phyloP scores from a whole-genome alignment of 1,140 invertebrate genomes.

The Brachionus calyciflorus region DNA sequence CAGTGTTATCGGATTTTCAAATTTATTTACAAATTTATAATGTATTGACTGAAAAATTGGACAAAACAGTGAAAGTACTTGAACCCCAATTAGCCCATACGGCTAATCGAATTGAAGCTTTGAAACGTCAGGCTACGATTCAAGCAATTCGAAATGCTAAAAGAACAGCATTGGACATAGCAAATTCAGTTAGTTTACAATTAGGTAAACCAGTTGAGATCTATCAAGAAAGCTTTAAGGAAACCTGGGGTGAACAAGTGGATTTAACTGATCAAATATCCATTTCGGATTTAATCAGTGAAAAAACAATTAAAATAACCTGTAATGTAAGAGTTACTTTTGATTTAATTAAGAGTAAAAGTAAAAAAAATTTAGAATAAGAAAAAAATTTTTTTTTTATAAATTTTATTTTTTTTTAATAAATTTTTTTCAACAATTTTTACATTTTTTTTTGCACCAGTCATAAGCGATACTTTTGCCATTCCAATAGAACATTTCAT shows the following conservation, averaged over 20 bases:
- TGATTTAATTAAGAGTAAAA: not conserved
- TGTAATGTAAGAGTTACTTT: slow-evolving; percentile 28
- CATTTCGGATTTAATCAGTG: slow-evolving; percentile 5
- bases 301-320: slow-evolving; percentile 15
- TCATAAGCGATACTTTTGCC: slow-evolving; percentile 15
- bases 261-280: not conserved
- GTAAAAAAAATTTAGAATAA: not conserved
- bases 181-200: slow-evolving; percentile 51
- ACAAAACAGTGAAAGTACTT: slow-evolving; percentile 52
- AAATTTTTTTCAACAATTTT: slow-evolving; percentile 19
- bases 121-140: slow-evolving; percentile 55
- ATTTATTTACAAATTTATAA: slow-evolving; percentile 55
- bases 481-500: slow-evolving; percentile 38
- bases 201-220: slow-evolving; percentile 8
- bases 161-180: slow-evolving; percentile 57
- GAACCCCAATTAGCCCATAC: slow-evolving; percentile 55
- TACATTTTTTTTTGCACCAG: slow-evolving; percentile 37
- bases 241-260: not conserved
- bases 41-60: slow-evolving; percentile 56
- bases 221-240: slow-evolving; percentile 5
- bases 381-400: not conserved
- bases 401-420: not conserved
- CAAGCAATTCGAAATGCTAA: slow-evolving; percentile 56
- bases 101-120: slow-evolving; percentile 52
- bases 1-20: slow-evolving; percentile 53